Conservation (phyloP, 1,140 invertebrate species). For the Neelides sp. region DNA sequence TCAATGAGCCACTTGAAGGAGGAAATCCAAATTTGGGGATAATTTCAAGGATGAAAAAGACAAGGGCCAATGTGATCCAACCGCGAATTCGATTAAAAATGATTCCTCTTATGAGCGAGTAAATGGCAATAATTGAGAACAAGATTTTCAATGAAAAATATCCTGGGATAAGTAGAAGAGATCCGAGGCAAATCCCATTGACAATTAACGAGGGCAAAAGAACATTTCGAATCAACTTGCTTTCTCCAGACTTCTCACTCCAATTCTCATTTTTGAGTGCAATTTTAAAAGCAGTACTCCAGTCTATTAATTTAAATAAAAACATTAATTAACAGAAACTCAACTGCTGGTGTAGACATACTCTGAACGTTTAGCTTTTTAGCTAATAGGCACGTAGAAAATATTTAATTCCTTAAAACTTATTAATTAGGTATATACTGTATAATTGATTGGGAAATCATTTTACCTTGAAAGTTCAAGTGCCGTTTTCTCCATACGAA, state of each 20-base stretch:
- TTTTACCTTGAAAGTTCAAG: conserved; percentile 10
- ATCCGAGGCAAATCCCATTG: neutral
- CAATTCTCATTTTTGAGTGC: conserved; percentile 13
- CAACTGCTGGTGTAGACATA: too few species aligned
- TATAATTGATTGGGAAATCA: neutral
- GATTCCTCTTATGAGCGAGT: too few species aligned
- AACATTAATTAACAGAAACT: neutral
- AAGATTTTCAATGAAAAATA: too few species aligned
- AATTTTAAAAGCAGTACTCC: conserved; percentile 19
- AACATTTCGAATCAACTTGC: neutral
- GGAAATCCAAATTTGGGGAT: too few species aligned
- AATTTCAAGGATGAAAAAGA: too few species aligned
- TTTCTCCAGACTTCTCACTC: conserved; percentile 4
- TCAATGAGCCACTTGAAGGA: too few species aligned
- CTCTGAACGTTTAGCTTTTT: too few species aligned
- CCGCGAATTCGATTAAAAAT: too few species aligned
- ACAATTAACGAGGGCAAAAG: conserved; percentile 2
- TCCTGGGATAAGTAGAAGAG: neutral
- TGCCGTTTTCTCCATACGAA: conserved; percentile 4
- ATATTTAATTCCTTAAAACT: too few species aligned
- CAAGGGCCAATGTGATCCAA: too few species aligned
- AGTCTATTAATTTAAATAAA: conserved; percentile 16
- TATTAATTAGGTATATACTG: neutral
- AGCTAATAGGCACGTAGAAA: too few species aligned
- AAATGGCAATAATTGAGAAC: too few species aligned